Percentiles rank a stretch among this genome's conserved stretches.
Conservation (phyloP, 2,888 invertebrate genomes). For the Corbicula japonica region DNA sequence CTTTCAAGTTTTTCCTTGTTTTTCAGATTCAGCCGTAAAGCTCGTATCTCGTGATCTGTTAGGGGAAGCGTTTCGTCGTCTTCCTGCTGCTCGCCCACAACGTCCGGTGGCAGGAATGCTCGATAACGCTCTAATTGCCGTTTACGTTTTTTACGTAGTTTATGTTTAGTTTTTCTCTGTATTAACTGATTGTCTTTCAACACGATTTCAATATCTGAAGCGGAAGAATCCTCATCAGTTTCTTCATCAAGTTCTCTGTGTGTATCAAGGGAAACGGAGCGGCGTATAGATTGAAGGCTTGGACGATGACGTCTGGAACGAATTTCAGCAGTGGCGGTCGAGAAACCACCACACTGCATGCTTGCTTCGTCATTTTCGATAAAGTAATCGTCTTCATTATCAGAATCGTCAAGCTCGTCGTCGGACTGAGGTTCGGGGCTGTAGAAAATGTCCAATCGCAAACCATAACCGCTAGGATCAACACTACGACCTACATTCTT, state of each 20-base stretch:
- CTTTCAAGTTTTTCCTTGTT: constrained; percentile 49
- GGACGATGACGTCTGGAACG: constrained; percentile 15
- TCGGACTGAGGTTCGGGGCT: constrained; percentile 64
- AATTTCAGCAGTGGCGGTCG: constrained; percentile 43
- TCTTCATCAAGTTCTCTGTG: constrained; percentile 51
- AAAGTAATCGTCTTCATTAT: constrained; percentile 19
- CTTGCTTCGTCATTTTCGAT: constrained; percentile 32
- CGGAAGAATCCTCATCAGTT: constrained; percentile 43
- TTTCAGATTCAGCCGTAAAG: constrained; percentile 62
- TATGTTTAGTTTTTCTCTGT: constrained; percentile 66
- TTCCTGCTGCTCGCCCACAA: constrained; percentile 26
- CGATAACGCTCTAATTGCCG: constrained; percentile 60
- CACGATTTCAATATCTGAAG: constrained; percentile 66
- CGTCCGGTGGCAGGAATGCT: constrained; percentile 33
- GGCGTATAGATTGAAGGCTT: neutral
- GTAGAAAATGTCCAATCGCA: constrained; percentile 65
- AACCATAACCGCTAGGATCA: constrained; percentile 29
- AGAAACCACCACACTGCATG: constrained; percentile 57
- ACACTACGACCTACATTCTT: constrained; percentile 4
- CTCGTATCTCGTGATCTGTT: constrained; percentile 64
- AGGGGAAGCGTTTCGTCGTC: constrained; percentile 33
- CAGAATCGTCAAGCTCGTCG: constrained; percentile 29
- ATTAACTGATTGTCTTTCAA: constrained; percentile 64
- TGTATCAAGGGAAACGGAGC: constrained; percentile 4
- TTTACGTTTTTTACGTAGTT: constrained; percentile 64